Base-by-base conservation (phyloP, 2,113 vertebrate species). In the Nothoprocta pentlandii region DNA sequence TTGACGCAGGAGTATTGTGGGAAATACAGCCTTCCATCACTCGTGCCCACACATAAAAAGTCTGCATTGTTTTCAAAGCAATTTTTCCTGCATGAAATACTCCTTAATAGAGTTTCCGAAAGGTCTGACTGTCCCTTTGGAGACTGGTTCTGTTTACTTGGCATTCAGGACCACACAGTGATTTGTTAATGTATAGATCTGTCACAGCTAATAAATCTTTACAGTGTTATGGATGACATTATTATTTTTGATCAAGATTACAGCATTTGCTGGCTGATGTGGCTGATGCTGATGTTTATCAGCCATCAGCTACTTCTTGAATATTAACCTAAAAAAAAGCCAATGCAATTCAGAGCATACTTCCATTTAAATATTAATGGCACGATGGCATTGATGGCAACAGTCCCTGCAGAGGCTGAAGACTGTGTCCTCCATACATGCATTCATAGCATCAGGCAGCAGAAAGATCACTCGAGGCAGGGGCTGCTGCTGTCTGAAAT, bases 241-340 rank as follows among this genome's bases (percentile, higher is more conserved):
- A 95, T 97, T 97, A 97, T 93, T 97, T 97, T 95, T 95, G 95
- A 97, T 95, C 95, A 94, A 97, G 96, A 97, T 97, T 95, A 91
- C 71, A 90, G 73, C 78, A 26, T 5, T 85, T 64, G 67, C 89
- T 92, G 56, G 80, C 68, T 90, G 95, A 94, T 90, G 91, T 2
- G 20, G 71, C 32, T 92, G 93, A 96, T 96, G 92, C 13, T 3
- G n/a, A 20, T 51, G 77, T 61, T 97, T 93, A 91, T 68, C 92
- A 62, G 49, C 87, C 91, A 85, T 91, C 88, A 94, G 54, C 58
- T 91, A 70, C 23, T 68, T 62, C 71, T 70, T 47, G 41, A 76
- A 95, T 93, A 96, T 90, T 87, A 87, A 68, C 70, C 88, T 71
- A 68, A 92, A 90, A 91, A 91, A 84, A 78, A 1, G 9, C 20